Conservation (phyloP, 2,797 vertebrate species). For the Etheostoma perlongum region DNA sequence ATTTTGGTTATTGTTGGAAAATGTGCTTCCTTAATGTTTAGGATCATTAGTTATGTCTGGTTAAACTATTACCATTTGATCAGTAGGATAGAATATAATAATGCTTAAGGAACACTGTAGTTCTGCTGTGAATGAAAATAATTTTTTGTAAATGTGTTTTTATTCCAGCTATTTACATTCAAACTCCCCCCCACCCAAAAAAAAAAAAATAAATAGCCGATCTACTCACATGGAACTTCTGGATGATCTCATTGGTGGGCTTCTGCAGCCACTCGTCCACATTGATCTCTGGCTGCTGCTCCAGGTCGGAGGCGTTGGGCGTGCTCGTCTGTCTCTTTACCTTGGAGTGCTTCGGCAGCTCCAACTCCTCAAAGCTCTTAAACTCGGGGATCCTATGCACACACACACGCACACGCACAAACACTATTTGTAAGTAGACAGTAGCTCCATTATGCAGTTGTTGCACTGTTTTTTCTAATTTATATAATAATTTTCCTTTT, state of each 20-base stretch:
- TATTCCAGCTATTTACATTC: background rate
- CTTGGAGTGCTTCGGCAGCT: constrained; percentile 96
- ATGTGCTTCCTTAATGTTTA: background rate
- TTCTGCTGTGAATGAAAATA: background rate
- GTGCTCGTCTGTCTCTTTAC: constrained; percentile 96
- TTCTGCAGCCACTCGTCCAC: constrained; percentile 89
- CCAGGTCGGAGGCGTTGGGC: constrained; percentile 88
- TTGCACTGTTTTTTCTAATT: background rate
- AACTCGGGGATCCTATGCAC: constrained; percentile 91
- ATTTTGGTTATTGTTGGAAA: background rate
- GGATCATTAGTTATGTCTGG: background rate
- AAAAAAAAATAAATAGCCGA: background rate
- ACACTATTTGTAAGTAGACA: background rate
- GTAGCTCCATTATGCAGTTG: background rate
- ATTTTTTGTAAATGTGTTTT: background rate
- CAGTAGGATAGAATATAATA: background rate
- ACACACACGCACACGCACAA: background rate
- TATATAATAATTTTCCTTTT: background rate
- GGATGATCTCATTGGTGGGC: constrained; percentile 90
- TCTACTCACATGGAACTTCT: constrained; percentile 92
- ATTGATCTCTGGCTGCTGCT: constrained; percentile 91
- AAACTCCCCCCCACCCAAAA: background rate
- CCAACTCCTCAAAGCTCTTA: constrained; percentile 95
- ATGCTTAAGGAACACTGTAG: background rate
- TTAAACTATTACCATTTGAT: background rate